Base-by-base conservation (phyloP, 1,140 invertebrate species). In the Lethocerus indicus region DNA sequence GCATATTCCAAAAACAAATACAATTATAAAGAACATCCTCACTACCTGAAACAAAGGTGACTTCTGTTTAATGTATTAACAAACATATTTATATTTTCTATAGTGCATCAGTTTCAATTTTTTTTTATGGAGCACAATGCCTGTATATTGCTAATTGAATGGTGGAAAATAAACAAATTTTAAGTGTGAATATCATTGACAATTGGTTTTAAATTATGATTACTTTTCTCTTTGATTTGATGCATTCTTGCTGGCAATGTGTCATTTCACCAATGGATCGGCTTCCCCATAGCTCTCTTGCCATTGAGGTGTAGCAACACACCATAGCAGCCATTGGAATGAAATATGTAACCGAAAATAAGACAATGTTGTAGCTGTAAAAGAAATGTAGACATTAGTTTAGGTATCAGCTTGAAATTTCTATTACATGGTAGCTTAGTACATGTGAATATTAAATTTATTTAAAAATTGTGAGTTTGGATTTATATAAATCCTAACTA, bases 191-290 rank as follows among this genome's bases (percentile, higher is more conserved):
- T n/a, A n/a, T n/a, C n/a, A n/a, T n/a, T n/a, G n/a, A n/a, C n/a
- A n/a, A n/a, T n/a, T n/a, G n/a, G n/a, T n/a, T n/a, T n/a, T n/a
- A n/a, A 32, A 9, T n/a, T 32, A 50, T 28, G n/a, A 67, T 70
- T 67, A 93, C 89, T 75, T 88, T 89, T 61, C 84, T 67, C 65
- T 93, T 94, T 1, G 86, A 87, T 56, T 76, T 75, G 60, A 92
- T 84, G 1, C 82, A 79, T 57, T 91, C 84, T 24, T 78, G 70
- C 60, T 90, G 87, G 26, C 82, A 69, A 55, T 86, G 79, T 0
- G 85, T 88, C 21, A 81, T 72, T 64, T 94, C 91, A 0, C 90
- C 91, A 36, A 95, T 93, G 0, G 83, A 83, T 44, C 79, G 69
- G 14, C 84, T 86, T 3, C 86, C 85, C 77, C 78, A 79, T 1